phyloP scores from a whole-genome alignment of 2,888 invertebrate species.

The Pandemis corylana region DNA sequence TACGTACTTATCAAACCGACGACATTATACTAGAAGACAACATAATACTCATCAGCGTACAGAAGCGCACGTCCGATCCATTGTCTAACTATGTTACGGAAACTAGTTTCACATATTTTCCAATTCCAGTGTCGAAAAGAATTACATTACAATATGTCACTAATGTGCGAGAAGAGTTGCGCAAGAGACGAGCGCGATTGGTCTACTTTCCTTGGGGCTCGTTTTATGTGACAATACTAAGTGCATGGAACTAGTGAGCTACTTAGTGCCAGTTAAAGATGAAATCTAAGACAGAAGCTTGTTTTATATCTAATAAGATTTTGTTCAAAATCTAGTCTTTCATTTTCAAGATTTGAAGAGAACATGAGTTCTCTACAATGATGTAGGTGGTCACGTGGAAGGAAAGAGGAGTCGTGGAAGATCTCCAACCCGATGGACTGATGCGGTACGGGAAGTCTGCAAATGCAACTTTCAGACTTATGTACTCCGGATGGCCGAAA shows the following conservation, averaged over 20 bases:
- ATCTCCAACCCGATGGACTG: no score
- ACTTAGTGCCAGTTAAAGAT: background rate
- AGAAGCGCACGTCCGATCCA: slow-evolving; percentile 12
- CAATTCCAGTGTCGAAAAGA: slow-evolving; percentile 36
- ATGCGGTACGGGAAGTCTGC: no score
- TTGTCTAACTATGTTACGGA: slow-evolving; percentile 43
- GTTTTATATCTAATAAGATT: no score
- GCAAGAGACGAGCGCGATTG: slow-evolving; percentile 48
- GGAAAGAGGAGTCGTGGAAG: no score
- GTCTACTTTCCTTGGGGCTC: slow-evolving; percentile 50
- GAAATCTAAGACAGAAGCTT: background rate
- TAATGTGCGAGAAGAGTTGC: slow-evolving; percentile 56
- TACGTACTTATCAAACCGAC: background rate
- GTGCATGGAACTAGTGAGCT: slow-evolving; percentile 33
- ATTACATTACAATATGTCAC: slow-evolving; percentile 60
- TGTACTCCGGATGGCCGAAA: no score
- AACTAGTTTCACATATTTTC: slow-evolving; percentile 48
- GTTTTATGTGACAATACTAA: slow-evolving; percentile 61
- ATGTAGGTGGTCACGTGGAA: no score
- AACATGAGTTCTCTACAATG: no score
- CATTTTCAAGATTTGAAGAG: no score
- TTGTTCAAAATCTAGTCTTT: no score
- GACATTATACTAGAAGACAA: background rate
- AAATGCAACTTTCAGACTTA: no score
- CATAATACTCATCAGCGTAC: slow-evolving; percentile 2